Evolutionary conservation across 2,888 invertebrate species (phyloP).

Genomic region (Polyommatus icarus): DNA sequence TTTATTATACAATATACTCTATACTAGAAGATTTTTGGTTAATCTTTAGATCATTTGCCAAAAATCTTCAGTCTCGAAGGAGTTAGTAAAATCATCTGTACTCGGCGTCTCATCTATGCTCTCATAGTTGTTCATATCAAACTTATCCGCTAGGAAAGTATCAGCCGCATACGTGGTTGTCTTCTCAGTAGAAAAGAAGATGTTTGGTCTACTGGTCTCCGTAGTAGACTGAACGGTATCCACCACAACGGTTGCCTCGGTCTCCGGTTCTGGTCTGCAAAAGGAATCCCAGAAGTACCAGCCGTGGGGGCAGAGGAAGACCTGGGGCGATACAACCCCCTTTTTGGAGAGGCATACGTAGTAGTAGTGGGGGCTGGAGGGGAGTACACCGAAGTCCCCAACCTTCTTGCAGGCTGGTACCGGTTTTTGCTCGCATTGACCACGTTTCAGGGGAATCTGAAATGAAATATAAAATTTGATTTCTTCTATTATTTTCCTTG

Average conservation of each 20-base stretch:
- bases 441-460: slow-evolving; percentile 60
- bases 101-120: slow-evolving; percentile 51
- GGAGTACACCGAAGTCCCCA: slow-evolving; percentile 59
- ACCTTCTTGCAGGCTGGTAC: slow-evolving; percentile 59
- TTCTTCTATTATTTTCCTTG: neutral
- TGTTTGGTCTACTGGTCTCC: slow-evolving; percentile 42
- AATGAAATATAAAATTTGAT: slow-evolving; percentile 39
- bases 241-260: slow-evolving; percentile 34
- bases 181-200: slow-evolving; percentile 67
- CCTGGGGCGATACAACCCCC: slow-evolving; percentile 57
- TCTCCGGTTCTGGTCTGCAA: slow-evolving; percentile 57
- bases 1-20: too few species aligned
- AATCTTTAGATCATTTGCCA: slow-evolving; percentile 33
- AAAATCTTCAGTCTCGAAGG: slow-evolving; percentile 52
- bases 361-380: slow-evolving; percentile 63
- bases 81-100: slow-evolving; percentile 50
- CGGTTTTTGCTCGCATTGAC: slow-evolving; percentile 60
- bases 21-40: too few species aligned
- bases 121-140: slow-evolving; percentile 64
- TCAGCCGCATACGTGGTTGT: slow-evolving; percentile 57
- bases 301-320: slow-evolving; percentile 72
- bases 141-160: slow-evolving; percentile 70
- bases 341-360: slow-evolving; percentile 63
- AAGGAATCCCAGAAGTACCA: slow-evolving; percentile 66
- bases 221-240: slow-evolving; percentile 33